These are phyloP conservation scores for Leuciscus waleckii DNA, from an alignment of 2,797 vertebrate species.

Conservation along the genomic window DNA sequence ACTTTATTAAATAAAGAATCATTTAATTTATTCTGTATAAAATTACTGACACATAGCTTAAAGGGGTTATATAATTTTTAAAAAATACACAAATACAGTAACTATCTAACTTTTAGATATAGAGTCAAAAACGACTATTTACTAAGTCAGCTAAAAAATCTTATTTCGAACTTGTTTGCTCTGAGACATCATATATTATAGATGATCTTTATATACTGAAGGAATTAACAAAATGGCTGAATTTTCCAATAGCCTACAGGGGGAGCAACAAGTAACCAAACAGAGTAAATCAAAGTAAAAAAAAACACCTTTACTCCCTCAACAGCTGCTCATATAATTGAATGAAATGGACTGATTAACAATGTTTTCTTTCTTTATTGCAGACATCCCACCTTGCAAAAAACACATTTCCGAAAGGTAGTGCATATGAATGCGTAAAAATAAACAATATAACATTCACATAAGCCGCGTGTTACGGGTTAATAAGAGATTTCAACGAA, in stretches of 20 bases:
- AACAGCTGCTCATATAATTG: neutral
- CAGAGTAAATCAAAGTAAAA: neutral
- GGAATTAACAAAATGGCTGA: neutral
- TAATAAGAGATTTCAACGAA: neutral
- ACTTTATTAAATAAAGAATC: neutral
- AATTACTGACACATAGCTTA: neutral
- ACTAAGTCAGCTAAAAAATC: neutral
- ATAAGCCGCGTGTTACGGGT: neutral
- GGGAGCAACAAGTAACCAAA: neutral
- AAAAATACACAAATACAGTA: neutral
- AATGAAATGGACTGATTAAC: neutral
- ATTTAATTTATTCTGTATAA: neutral
- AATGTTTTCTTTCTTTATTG: neutral
- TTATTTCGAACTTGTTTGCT: neutral
- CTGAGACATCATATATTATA: too few relatives aligned
- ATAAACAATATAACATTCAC: neutral
- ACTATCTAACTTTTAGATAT: neutral
- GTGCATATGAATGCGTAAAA: too few relatives aligned
- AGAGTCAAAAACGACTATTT: neutral
- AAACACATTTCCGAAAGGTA: too few relatives aligned
- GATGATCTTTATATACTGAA: neutral
- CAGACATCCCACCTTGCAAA: neutral
- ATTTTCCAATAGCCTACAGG: neutral
- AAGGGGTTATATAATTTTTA: neutral
- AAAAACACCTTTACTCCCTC: neutral